Base-by-base conservation (phyloP, 2,797 vertebrate species). In the Sebastiscus albofasciatus region DNA sequence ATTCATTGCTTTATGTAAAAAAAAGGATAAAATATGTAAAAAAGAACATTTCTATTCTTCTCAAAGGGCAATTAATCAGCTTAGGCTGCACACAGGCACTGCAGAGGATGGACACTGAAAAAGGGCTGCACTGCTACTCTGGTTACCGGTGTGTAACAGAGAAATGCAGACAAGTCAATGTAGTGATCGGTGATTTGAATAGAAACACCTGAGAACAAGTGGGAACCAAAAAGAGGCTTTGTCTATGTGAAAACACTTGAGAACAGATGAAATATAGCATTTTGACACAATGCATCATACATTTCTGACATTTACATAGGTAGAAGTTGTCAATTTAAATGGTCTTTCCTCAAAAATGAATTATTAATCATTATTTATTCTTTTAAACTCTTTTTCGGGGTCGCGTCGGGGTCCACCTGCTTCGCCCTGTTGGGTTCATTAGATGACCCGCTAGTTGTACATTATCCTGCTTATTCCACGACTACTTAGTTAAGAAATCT, bases 61-160 rank as follows among this genome's bases (percentile, higher is more conserved):
- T 90, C 86, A 94, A 94, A 94, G 93, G 92, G 85, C 92, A 93
- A 90, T 94, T 93, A 86, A 93, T 94, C 89, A 91, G 80, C 3
- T 29, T 46, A 56, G 49, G 20, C 18, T 52, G 49, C 74, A 83
- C 77, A 90, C 81, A 89, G 69, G 52, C 62, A 67, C 79, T 55
- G 65, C 68, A 65, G 67, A 72, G 69, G 70, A 79, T 71, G 72
- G 81, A 84, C 72, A 54, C 31, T 64, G 61, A 67, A 75, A 87
- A 80, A 65, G 60, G 77, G 65, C 66, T 80, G 71, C 46, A 20
- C 16, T 27, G 16, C 42, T 49, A 12, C 39, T 84, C 33, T 55
- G 65, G 20, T 67, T 46, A 9, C 20, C n/a, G 49, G 46, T 65
- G 72, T 62, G 59, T 55, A 76, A 70, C 77, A 83, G 79, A 27